Evolutionary conservation across 92 coral and sea anemone species (phyloP), one percentile per base, ranked within the genome.

Genomic region (Heliopora coerulea): DNA sequence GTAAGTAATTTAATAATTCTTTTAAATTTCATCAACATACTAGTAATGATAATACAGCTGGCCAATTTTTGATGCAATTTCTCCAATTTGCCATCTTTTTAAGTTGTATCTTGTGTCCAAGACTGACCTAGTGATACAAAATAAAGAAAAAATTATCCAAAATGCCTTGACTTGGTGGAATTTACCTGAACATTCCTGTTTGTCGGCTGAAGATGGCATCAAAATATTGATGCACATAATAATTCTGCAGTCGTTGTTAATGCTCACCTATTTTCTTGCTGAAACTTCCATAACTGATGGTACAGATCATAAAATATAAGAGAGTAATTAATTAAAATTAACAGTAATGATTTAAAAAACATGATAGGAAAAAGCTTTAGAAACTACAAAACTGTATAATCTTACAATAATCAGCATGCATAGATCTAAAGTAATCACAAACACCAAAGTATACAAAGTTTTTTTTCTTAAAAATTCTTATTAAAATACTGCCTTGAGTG

Each of bases 41-140:
- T 92, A 92, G 75, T 92, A 92, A 63, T 92, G 97, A 65, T 92
- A 92, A 62, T 92, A 92, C 14, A 92, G 89, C 57, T 92, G 97
- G 52, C 97, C 97, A 83, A 92, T 92, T 70, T 92, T 92, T 33
- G 97, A 92, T 14, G 97, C 97, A 35, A 92, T 91, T 68, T 92
- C 97, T 59, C 97, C 97, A 49, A 92, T 92, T 60, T 92, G 97
- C 97, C 97, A 92, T 81, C 97, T 80, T 65, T 92, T 92, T 64
- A 92, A 60, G 65, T 81, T 87, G 59, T 92, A 92, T 49, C 84
- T 84, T 48, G 82, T 57, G 29, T 92, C 97, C 82, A 92, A 83
- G 17, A 87, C 67, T 1, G 86, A 37, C 70, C 97, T 91, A 28
- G 23, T 24, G 26, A 14, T 15, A 68, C 24, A 23, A 13, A 59